Evolutionary conservation across 2,888 invertebrate genomes (phyloP).

Genomic region (Cantharis rustica): DNA sequence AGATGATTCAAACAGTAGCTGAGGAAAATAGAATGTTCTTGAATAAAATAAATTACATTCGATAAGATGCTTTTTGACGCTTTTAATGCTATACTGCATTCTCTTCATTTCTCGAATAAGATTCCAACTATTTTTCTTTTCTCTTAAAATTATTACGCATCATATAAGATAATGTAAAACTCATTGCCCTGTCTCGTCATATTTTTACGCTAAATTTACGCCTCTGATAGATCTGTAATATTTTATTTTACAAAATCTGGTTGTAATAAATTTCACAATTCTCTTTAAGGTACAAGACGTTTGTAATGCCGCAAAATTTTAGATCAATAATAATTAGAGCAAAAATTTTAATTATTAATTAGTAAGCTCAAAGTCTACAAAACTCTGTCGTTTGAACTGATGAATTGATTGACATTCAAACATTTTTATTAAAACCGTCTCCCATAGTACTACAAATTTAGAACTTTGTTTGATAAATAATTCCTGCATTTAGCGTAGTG

Average conservation of each 20-base stretch:
- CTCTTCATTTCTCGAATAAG: not conserved
- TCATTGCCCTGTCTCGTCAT: not conserved
- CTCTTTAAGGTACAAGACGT: no score
- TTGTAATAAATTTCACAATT: no score
- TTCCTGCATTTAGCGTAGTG: no score
- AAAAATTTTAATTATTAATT: no score
- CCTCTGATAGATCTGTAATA: not conserved
- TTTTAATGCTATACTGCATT: not conserved
- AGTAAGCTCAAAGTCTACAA: no score
- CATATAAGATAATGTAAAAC: not conserved
- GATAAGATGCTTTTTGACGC: not conserved
- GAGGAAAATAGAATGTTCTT: constrained; percentile 2
- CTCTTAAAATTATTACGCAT: not conserved
- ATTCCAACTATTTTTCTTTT: not conserved
- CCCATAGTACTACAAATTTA: no score
- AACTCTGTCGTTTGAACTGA: no score
- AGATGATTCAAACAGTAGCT: constrained; percentile 4
- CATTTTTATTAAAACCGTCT: no score
- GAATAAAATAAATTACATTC: constrained; percentile 5
- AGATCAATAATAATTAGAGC: no score
- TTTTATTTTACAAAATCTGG: not conserved
- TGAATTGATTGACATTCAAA: no score
- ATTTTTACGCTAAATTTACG: not conserved
- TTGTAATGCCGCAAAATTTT: no score
- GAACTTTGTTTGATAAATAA: no score